A percentile compares a stretch with the other conserved stretches of the same genome.
Conservation (phyloP, 2,888 invertebrate genomes). For the Apamea anceps region DNA sequence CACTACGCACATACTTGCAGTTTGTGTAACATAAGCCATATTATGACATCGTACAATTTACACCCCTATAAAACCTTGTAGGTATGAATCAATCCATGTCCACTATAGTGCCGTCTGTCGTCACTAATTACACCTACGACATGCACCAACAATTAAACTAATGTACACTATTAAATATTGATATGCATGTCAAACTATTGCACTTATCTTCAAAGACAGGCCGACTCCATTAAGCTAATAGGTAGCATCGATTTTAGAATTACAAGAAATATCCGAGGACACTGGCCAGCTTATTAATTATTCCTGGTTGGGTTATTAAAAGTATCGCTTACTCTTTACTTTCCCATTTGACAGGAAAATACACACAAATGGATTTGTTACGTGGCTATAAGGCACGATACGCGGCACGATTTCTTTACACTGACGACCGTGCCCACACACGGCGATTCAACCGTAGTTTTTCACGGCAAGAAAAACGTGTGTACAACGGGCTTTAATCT, state of each 20-base stretch:
- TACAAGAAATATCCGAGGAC: constrained; percentile 5
- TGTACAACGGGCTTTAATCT: background rate
- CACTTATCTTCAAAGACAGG: background rate
- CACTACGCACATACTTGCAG: background rate
- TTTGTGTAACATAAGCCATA: background rate
- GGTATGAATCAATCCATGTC: background rate
- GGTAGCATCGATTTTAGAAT: constrained; percentile 19
- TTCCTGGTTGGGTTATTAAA: background rate
- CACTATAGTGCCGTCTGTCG: background rate
- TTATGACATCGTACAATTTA: background rate
- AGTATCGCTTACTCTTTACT: background rate
- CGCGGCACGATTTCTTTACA: background rate
- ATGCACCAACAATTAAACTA: background rate
- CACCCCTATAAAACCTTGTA: background rate
- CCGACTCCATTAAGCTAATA: background rate
- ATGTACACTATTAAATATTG: background rate
- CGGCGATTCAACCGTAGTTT: background rate
- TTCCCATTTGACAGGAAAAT: background rate
- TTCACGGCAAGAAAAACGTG: background rate
- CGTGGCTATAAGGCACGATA: too few species aligned
- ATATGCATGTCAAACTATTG: background rate
- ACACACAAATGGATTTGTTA: background rate
- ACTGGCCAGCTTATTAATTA: background rate
- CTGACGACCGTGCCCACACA: background rate
- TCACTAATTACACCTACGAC: background rate